These are phyloP conservation scores for Arenaria interpres DNA, from an alignment of 2,113 vertebrate species.

Conservation along the genomic window DNA sequence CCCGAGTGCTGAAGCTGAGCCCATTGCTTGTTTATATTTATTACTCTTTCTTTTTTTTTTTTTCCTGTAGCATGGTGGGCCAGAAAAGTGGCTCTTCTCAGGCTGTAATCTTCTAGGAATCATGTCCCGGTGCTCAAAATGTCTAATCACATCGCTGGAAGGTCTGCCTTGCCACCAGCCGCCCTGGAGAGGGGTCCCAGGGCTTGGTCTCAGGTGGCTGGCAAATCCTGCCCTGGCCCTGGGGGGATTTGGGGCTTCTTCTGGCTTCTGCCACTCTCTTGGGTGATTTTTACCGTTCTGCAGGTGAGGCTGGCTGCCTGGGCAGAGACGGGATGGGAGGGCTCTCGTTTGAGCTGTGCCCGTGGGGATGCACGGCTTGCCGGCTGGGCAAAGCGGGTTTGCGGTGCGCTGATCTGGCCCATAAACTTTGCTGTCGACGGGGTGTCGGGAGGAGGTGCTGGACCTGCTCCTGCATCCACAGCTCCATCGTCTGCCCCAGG, in stretches of 20 bases:
- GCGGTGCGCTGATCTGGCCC: not conserved
- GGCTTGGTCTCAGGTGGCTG: not conserved
- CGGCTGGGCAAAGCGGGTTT: not conserved
- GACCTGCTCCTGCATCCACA: not conserved
- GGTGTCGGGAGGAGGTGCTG: not conserved
- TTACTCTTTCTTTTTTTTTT: not conserved
- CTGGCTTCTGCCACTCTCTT: not conserved
- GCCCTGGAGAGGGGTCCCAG: not conserved
- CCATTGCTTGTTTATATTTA: not conserved
- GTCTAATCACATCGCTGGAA: not conserved
- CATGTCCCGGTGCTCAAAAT: not conserved
- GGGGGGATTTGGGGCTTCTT: fast-evolving
- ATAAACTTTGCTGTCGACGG: not conserved
- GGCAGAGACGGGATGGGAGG: not conserved
- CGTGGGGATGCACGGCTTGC: not conserved
- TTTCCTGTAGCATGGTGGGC: not conserved
- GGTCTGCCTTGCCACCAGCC: not conserved
- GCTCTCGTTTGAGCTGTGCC: not conserved
- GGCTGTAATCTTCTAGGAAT: not conserved
- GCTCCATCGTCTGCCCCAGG: not conserved
- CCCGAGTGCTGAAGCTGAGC: not conserved
- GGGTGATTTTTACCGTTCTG: not conserved
- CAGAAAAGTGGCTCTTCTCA: not conserved
- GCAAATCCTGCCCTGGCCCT: not conserved
- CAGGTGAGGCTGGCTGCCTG: not conserved